Conservation (phyloP, 2,888 invertebrate species). For the Orchesellides sinensis region DNA sequence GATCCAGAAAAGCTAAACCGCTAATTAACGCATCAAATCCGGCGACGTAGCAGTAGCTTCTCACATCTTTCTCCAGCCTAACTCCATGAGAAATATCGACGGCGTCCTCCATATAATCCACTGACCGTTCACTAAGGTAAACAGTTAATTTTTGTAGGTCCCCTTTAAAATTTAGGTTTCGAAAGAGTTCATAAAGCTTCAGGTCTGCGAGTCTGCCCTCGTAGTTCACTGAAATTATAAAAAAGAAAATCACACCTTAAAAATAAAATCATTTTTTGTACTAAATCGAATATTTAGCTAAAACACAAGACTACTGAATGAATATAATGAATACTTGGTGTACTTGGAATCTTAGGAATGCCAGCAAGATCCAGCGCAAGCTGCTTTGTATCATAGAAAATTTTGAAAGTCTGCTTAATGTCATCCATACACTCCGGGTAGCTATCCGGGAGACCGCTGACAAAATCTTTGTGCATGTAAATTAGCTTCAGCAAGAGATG, state of each 20-base stretch:
- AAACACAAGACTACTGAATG: too few relatives aligned
- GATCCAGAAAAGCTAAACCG: conserved; percentile 52
- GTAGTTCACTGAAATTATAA: neutral
- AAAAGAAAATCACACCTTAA: neutral
- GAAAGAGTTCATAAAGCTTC: conserved; percentile 36
- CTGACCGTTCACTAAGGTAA: neutral
- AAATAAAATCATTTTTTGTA: neutral
- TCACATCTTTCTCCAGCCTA: conserved; percentile 28
- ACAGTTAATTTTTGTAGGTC: conserved; percentile 3
- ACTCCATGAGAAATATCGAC: conserved; percentile 28
- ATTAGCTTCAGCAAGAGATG: conserved; percentile 58
- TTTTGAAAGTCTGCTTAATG: conserved; percentile 3
- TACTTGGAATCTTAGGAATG: neutral
- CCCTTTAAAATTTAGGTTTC: neutral
- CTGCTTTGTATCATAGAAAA: conserved; percentile 65
- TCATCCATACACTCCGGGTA: conserved; percentile 13
- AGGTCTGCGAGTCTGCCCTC: neutral
- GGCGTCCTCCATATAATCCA: conserved; percentile 22
- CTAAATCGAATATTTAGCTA: too few relatives aligned
- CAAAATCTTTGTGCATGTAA: conserved; percentile 60
- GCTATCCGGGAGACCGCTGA: conserved; percentile 53
- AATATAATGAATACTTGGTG: too few relatives aligned
- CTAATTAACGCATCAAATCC: conserved; percentile 60
- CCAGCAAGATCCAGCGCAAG: conserved; percentile 33
- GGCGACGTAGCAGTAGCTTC: conserved; percentile 55